phyloP scores from a whole-genome alignment of 2,113 vertebrate genomes.

The Rafetus swinhoei region DNA sequence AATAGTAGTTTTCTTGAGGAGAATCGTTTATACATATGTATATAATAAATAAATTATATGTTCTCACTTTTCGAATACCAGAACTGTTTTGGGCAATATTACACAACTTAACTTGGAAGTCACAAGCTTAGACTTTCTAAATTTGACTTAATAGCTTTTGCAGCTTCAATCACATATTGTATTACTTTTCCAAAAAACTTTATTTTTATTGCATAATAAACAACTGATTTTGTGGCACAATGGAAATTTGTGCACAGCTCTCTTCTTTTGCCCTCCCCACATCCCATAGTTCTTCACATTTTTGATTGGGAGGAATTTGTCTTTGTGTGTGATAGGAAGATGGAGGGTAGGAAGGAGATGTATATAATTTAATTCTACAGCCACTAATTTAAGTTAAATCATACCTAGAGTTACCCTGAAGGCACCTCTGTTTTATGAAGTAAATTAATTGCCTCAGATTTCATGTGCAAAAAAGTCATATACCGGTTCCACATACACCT shows the following conservation, averaged over 20 bases:
- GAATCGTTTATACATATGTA: background rate
- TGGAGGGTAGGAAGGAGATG: background rate
- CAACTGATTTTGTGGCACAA: conserved; percentile 29
- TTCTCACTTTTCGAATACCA: conserved; percentile 36
- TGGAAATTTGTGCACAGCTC: background rate
- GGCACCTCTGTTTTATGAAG: conserved; percentile 28
- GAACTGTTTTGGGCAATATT: conserved; percentile 62
- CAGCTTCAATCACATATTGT: conserved; percentile 45
- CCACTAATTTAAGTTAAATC: conserved; percentile 60
- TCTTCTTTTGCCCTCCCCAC: background rate
- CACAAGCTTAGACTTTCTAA: conserved; percentile 72
- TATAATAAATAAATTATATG: conserved; percentile 57
- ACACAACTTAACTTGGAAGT: conserved; percentile 70
- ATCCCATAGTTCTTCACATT: conserved; percentile 15
- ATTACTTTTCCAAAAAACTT: conserved; percentile 59
- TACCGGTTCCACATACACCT: conserved; percentile 23
- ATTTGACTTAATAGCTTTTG: conserved; percentile 76
- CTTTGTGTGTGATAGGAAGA: background rate
- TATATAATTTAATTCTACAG: conserved; percentile 47
- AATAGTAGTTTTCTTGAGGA: background rate
- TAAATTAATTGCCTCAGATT: conserved; percentile 57
- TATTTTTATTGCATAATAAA: conserved; percentile 68
- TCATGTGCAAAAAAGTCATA: conserved; percentile 38
- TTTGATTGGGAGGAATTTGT: conserved; percentile 15
- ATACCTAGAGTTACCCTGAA: conserved; percentile 55